Evolutionary conservation across 2,888 invertebrate species (phyloP), one percentile per base, ranked within the genome.

Genomic region (Papilio demoleus): DNA sequence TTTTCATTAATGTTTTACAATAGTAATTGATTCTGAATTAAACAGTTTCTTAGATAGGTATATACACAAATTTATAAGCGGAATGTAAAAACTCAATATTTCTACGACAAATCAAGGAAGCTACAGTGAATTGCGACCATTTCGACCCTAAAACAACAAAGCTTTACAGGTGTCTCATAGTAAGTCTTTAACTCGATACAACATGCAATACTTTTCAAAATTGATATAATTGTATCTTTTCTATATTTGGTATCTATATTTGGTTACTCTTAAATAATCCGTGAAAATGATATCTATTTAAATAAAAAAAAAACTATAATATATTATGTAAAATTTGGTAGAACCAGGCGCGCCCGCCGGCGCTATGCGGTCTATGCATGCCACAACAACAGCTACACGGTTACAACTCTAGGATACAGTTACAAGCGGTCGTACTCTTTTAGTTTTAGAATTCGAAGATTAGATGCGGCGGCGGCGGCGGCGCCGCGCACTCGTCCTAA

Each of bases 121-220:
- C 64, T 64, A 53, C 22, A 34, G 50, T 50, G 34, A 53, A 53
- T 17, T 64, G 64, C 31, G 53, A 64, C 64, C 38, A 50, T 40
- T 40, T 56, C n/a, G 64, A n/a, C 40, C 36, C 24, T 64, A 64
- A 79, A 77, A n/a, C 45, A 68, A 77, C 76, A 74, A 72, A 67
- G 72, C 69, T 61, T 81, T 81, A 79, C 81, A 83, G 81, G 88
- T 88, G 89, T 87, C 88, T 90, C 92, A 88, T 90, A 79, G 83
- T 89, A 88, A 86, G 91, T 90, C 92, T 88, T 92, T 92, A 93
- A 93, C 92, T 92, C 93, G 93, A 93, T 92, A 93, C 92, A 91
- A 92, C 92, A 92, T 93, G 92, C 90, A 92, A 92, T 92, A 92
- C 92, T 92, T 91, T 88, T 85, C 82, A n/a, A 89, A 90, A 92